Conservation (phyloP, 2,888 invertebrate species). For the Cephus spinipes region DNA sequence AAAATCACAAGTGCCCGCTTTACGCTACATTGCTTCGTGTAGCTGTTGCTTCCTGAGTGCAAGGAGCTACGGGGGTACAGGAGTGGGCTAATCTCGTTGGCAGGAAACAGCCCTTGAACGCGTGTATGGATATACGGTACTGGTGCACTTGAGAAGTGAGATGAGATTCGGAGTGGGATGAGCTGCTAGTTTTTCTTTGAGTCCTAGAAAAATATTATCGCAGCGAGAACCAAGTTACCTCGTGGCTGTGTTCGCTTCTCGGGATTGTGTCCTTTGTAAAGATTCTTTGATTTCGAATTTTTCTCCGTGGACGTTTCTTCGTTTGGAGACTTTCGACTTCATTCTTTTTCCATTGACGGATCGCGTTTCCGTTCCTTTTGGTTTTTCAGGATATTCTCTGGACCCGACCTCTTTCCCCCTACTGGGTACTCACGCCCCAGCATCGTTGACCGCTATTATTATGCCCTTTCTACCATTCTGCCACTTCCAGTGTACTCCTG, state of each 20-base stretch:
- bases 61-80: background rate
- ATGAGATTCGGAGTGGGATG: background rate
- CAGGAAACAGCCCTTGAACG: background rate
- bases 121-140: background rate
- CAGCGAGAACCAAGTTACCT: constrained; percentile 19
- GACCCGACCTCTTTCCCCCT: background rate
- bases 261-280: background rate
- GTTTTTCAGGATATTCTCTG: background rate
- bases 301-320: constrained; percentile 25
- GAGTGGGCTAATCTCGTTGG: background rate
- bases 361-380: constrained; percentile 49
- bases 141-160: background rate
- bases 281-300: background rate
- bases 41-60: background rate
- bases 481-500: background rate
- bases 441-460: constrained; percentile 1
- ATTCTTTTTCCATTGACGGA: constrained; percentile 56
- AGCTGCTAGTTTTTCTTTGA: constrained; percentile 31
- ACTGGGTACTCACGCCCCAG: background rate
- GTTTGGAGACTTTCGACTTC: constrained; percentile 42
- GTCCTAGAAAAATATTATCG: constrained; percentile 55
- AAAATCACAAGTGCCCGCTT: background rate
- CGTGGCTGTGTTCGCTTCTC: background rate
- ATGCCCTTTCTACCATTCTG: background rate
- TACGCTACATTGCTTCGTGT: background rate